phyloP scores from a whole-genome alignment of 2,113 vertebrate species.

The Myrmecophaga tridactyla region DNA sequence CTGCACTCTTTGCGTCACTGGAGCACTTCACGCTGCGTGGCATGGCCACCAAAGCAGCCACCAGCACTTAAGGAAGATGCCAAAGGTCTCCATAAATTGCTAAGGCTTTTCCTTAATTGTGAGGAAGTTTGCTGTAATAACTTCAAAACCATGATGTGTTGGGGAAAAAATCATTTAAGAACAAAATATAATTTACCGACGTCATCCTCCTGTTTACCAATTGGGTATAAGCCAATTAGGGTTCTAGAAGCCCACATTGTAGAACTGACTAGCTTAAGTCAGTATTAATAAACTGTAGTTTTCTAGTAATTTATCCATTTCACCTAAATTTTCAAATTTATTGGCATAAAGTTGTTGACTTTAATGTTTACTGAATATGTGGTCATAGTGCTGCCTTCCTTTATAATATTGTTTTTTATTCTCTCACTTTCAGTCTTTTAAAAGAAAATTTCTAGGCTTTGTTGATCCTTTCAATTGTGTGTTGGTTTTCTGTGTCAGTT shows the following conservation, averaged over 20 bases:
- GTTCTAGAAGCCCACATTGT: not conserved
- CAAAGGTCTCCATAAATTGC: not conserved
- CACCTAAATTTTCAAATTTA: not conserved
- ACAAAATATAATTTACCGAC: not conserved
- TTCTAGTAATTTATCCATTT: not conserved
- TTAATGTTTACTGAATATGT: not conserved
- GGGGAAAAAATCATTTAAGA: not conserved
- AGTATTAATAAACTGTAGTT: not conserved
- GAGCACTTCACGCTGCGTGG: not conserved
- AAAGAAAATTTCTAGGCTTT: not conserved
- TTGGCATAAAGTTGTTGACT: not conserved
- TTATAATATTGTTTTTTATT: not conserved
- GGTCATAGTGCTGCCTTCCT: not conserved
- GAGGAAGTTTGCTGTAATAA: not conserved
- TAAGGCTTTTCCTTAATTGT: not conserved
- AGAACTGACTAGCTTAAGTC: no score
- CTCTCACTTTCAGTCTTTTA: not conserved
- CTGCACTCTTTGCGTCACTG: no score
- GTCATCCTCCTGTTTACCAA: not conserved
- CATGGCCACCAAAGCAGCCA: not conserved
- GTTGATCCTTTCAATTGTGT: not conserved
- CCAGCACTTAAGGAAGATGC: not conserved
- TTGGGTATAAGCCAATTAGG: not conserved
- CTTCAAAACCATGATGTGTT: not conserved
- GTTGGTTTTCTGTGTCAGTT: not conserved